phyloP scores from a whole-genome alignment of 2,888 invertebrate species.

The Pseudococcus longispinus region DNA sequence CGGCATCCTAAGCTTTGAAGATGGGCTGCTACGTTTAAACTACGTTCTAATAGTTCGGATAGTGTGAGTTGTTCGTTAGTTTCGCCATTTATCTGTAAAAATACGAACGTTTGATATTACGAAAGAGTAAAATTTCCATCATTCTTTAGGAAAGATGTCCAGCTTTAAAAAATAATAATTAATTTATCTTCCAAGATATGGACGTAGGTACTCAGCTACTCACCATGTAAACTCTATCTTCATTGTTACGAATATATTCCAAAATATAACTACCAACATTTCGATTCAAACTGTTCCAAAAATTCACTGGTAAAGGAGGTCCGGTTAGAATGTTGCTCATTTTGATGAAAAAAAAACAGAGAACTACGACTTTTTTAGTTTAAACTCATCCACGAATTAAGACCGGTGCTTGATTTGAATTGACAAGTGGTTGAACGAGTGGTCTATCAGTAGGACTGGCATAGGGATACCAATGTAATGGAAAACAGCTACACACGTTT shows the following conservation, averaged over 20 bases:
- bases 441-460: not conserved
- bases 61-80: conserved; percentile 69
- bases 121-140: too few species aligned
- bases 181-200: too few species aligned
- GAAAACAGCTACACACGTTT: too few species aligned
- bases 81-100: conserved; percentile 68
- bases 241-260: not conserved
- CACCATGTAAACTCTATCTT: conserved; percentile 9
- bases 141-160: too few species aligned
- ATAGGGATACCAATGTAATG: too few species aligned
- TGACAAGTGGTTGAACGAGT: not conserved
- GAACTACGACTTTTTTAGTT: too few species aligned
- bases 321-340: conserved; percentile 59
- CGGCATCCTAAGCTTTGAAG: conserved; percentile 34
- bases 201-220: too few species aligned
- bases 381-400: too few species aligned
- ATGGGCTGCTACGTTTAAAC: conserved; percentile 4
- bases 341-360: too few species aligned
- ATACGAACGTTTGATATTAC: not conserved
- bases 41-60: conserved; percentile 66
- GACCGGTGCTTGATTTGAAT: not conserved
- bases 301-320: not conserved
- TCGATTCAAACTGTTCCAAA: not conserved
- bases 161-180: too few species aligned
- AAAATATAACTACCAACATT: not conserved